phyloP scores from a whole-genome alignment of 2,797 vertebrate species.

The Periophthalmus magnuspinnatus region DNA sequence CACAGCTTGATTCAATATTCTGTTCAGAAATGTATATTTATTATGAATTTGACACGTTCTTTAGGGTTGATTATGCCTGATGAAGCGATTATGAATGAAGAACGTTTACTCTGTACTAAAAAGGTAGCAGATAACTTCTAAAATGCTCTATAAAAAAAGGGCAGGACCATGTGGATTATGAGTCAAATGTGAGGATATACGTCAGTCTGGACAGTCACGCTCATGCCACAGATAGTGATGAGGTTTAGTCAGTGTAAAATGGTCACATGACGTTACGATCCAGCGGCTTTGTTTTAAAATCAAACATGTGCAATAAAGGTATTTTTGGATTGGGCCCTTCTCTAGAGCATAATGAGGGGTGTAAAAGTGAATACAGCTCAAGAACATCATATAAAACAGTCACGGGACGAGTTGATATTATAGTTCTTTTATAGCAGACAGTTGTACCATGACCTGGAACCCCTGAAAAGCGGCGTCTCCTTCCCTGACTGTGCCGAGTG shows the following conservation, averaged over 20 bases:
- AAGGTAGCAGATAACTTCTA: no score
- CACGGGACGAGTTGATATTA: no score
- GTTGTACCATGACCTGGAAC: background rate
- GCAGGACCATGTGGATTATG: no score
- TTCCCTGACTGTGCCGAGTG: constrained; percentile 10
- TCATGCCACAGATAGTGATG: constrained; percentile 11
- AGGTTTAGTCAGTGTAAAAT: constrained; percentile 39
- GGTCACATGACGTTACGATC: constrained; percentile 29
- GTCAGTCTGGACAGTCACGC: background rate
- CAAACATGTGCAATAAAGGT: background rate
- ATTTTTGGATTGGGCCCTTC: background rate
- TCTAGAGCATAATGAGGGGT: background rate
- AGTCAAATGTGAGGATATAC: background rate
- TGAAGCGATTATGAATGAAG: no score
- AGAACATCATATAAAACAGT: background rate
- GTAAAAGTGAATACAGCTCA: background rate
- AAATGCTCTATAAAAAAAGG: no score
- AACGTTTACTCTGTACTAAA: no score
- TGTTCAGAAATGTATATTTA: no score
- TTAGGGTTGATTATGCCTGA: no score
- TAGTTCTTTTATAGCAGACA: no score
- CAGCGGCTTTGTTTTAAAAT: background rate
- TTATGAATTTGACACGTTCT: no score
- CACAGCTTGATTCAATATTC: no score
- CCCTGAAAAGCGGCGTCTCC: constrained; percentile 27